phyloP scores from a whole-genome alignment of 2,113 vertebrate genomes.

The Clarias magur region DNA sequence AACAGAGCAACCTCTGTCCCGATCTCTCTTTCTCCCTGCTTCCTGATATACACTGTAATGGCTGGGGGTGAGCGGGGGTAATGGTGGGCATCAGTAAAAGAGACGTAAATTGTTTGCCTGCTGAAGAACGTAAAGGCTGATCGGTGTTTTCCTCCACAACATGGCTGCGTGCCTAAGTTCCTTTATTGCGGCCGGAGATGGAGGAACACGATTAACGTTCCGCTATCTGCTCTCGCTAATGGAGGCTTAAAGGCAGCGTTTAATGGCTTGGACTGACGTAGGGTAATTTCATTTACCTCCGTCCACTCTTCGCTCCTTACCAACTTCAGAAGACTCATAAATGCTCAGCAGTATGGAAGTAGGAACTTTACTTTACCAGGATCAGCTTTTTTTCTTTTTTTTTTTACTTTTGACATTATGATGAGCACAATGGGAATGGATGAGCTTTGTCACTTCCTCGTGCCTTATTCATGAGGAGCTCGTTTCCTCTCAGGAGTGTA shows the following conservation, averaged over 20 bases:
- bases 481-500: not conserved
- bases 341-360: conserved; percentile 2
- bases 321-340: not conserved
- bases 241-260: conserved; percentile 31
- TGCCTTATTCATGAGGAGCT: conserved; percentile 10
- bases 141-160: conserved; percentile 18
- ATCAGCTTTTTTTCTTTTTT: not conserved
- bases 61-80: not conserved
- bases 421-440: not conserved
- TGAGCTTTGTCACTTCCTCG: not conserved
- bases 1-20: not conserved
- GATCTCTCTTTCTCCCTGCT: not conserved
- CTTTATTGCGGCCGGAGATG: not conserved
- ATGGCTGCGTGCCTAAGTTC: conserved; percentile 11
- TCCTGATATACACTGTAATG: not conserved
- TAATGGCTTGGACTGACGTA: conserved; percentile 9
- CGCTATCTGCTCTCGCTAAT: conserved; percentile 10
- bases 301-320: not conserved
- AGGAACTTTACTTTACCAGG: not conserved
- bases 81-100: not conserved
- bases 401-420: not conserved
- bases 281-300: conserved; percentile 10
- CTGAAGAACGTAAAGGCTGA: conserved; percentile 7
- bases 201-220: conserved; percentile 1
- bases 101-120: not conserved